Conservation (phyloP, 2,113 vertebrate species). For the Chrysemys picta region DNA sequence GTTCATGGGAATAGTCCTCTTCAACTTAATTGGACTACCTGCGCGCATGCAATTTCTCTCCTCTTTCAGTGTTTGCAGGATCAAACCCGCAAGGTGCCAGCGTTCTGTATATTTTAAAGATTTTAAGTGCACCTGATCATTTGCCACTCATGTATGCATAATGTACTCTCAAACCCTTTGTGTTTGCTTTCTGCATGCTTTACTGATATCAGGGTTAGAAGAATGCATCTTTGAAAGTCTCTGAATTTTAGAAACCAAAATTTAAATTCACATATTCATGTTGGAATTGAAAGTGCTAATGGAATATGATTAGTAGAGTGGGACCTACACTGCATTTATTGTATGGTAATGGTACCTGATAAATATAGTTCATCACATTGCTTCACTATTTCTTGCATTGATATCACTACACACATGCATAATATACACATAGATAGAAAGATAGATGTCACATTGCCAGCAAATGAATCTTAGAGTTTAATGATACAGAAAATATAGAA, state of each 20-base stretch:
- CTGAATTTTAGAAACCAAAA: background rate
- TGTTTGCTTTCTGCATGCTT: background rate
- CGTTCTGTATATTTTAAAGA: background rate
- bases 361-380: background rate
- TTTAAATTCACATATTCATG: background rate
- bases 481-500: slow-evolving; percentile 45
- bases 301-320: rapidly evolving
- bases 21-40: background rate
- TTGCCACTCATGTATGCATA: background rate
- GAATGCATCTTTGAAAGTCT: background rate
- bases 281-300: background rate
- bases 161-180: background rate
- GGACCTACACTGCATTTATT: background rate
- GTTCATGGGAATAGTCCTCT: background rate
- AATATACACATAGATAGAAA: slow-evolving; percentile 1
- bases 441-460: background rate
- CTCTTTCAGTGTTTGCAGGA: background rate
- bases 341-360: background rate
- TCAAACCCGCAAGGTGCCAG: background rate
- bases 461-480: slow-evolving; percentile 49
- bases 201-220: background rate
- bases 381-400: slow-evolving; percentile 39
- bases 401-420: background rate
- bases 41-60: background rate
- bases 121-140: background rate